Conservation (phyloP, 1,140 invertebrate species). For the Diabrotica undecimpunctata region DNA sequence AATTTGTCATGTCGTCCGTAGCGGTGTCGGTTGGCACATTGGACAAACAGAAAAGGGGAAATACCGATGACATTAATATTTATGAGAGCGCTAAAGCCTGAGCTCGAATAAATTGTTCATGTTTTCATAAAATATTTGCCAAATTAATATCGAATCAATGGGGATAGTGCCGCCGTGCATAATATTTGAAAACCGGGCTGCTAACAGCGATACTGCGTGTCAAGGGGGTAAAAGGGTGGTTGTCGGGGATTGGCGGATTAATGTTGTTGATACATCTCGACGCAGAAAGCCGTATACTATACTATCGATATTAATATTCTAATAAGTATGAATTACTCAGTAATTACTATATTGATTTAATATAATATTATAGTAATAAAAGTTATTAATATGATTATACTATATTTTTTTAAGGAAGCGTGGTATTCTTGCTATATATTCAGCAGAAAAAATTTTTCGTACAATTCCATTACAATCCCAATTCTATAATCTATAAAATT, state of each 20-base stretch:
- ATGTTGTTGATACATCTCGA: conserved; percentile 2
- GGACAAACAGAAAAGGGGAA: conserved; percentile 38
- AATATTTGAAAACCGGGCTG: conserved; percentile 35
- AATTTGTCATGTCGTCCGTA: conserved; percentile 4
- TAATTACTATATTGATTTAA: no score
- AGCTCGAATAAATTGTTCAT: conserved; percentile 44
- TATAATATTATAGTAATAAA: no score
- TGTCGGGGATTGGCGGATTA: not conserved
- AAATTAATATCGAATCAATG: conserved; percentile 44
- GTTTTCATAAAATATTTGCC: conserved; percentile 45
- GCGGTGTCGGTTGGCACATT: conserved; percentile 35
- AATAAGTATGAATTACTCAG: no score
- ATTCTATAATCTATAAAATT: no score
- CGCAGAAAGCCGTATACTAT: not conserved
- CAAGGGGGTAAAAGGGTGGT: not conserved
- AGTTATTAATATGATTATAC: no score
- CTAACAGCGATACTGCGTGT: conserved; percentile 29
- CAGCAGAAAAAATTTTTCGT: no score
- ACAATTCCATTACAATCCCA: no score
- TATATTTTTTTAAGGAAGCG: no score
- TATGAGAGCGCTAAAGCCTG: conserved; percentile 40
- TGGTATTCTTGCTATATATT: no score
- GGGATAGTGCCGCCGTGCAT: conserved; percentile 38
- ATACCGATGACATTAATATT: conserved; percentile 42
- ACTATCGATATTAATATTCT: no score